Evolutionary conservation across 1,140 invertebrate genomes (phyloP).

Genomic region (Kradibia gibbosae): DNA sequence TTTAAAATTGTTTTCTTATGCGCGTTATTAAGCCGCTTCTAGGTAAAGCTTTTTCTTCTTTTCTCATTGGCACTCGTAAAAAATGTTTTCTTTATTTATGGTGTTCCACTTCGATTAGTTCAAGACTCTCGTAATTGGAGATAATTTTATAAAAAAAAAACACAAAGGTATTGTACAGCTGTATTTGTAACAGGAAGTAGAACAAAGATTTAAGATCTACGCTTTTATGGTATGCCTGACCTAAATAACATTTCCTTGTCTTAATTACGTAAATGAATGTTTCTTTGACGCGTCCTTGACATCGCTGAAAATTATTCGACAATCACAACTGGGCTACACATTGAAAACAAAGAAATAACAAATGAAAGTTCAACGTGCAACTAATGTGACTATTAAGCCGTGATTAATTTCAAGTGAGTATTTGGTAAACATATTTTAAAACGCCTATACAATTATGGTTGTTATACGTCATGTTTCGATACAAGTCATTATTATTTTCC

Average conservation of each 20-base stretch:
- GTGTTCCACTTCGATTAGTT: too few relatives aligned
- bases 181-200: too few relatives aligned
- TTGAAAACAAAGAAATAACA: conserved; percentile 3
- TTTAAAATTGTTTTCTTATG: too few relatives aligned
- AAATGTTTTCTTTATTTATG: too few relatives aligned
- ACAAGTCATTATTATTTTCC: background rate
- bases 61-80: too few relatives aligned
- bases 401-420: background rate
- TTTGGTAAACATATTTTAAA: background rate
- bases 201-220: background rate
- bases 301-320: background rate
- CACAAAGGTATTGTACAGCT: too few relatives aligned
- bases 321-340: background rate
- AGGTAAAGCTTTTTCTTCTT: too few relatives aligned
- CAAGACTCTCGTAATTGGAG: too few relatives aligned
- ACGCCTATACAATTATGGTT: background rate
- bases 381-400: background rate
- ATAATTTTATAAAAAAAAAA: too few relatives aligned
- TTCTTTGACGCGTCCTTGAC: background rate
- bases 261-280: background rate
- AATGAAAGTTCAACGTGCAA: background rate
- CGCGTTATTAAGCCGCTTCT: too few relatives aligned
- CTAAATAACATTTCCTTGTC: background rate
- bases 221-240: background rate
- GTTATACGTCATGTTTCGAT: background rate